A percentile compares a stretch with the other conserved stretches of the same genome.
phyloP scores from a whole-genome alignment of 2,888 invertebrate genomes.

The Apodemia zela region DNA sequence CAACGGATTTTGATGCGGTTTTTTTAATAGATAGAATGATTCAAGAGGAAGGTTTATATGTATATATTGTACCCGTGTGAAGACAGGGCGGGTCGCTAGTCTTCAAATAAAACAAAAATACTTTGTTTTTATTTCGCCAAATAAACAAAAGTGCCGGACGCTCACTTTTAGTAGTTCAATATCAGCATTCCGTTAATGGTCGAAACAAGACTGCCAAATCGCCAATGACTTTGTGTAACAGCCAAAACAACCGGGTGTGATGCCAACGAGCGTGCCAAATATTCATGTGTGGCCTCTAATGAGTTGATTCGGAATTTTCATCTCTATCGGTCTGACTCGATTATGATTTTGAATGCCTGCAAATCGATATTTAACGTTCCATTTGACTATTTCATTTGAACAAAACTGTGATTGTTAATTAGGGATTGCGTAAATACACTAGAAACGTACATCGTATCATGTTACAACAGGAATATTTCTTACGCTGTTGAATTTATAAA shows the following conservation, averaged over 20 bases:
- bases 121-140: neutral
- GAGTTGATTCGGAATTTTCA: conserved; percentile 26
- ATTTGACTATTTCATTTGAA: conserved; percentile 5
- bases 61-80: too few relatives aligned
- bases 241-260: conserved; percentile 31
- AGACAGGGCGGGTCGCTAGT: too few relatives aligned
- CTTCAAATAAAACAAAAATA: neutral
- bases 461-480: neutral
- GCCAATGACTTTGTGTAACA: conserved; percentile 37
- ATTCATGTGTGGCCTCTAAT: conserved; percentile 27
- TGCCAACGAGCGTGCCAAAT: conserved; percentile 33
- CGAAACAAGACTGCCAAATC: conserved; percentile 60
- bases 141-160: conserved; percentile 8
- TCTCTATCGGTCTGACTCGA: conserved; percentile 19
- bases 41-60: too few relatives aligned
- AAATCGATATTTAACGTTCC: conserved; percentile 13
- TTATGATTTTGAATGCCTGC: conserved; percentile 11
- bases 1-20: too few relatives aligned
- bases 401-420: conserved; percentile 10
- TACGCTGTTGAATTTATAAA: neutral
- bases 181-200: conserved; percentile 43
- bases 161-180: conserved; percentile 15
- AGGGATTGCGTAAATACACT: conserved; percentile 2
- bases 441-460: neutral
- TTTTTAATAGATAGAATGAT: too few relatives aligned